Percentiles rank a stretch among this genome's conserved stretches.
These are phyloP conservation scores for Nowickia ferox DNA, from an alignment of 2,888 invertebrate species.

Conservation along the genomic window DNA sequence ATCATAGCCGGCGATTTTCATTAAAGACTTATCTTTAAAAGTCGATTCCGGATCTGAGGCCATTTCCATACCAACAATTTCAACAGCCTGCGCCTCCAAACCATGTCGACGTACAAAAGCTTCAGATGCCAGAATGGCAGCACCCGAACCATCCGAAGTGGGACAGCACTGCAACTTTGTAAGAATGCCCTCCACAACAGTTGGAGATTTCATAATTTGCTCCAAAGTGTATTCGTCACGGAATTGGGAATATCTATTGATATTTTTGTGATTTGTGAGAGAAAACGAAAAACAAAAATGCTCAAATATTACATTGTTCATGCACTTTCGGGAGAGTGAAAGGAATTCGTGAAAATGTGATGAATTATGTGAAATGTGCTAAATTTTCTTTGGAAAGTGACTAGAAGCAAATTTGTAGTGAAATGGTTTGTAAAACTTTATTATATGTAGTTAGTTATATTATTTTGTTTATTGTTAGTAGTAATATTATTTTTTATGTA, in stretches of 20 bases:
- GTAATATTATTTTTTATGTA: no score
- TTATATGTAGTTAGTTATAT: no score
- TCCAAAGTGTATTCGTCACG: slow-evolving; percentile 95
- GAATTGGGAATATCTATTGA: slow-evolving; percentile 93
- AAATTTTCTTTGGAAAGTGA: neutral
- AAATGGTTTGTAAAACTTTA: no score
- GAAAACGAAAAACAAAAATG: slow-evolving; percentile 25
- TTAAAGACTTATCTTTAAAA: slow-evolving; percentile 85
- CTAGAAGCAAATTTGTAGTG: neutral
- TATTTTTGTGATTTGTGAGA: slow-evolving; percentile 25
- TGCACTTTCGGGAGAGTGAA: neutral
- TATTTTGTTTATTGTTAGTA: no score
- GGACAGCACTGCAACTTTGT: slow-evolving; percentile 99
- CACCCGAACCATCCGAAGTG: slow-evolving; percentile 98
- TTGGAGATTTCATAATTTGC: slow-evolving; percentile 94
- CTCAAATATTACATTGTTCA: slow-evolving; percentile 8
- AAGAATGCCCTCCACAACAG: slow-evolving; percentile 94
- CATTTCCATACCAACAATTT: slow-evolving; percentile 99
- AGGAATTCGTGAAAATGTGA: neutral
- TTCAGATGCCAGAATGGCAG: slow-evolving; percentile 95
- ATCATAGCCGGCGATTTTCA: slow-evolving; percentile 91
- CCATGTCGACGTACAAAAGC: slow-evolving; percentile 93
- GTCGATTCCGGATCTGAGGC: slow-evolving; percentile 94
- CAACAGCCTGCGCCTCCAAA: slow-evolving; percentile 93
- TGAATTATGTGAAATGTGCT: neutral